Evolutionary conservation across 2,797 vertebrate genomes (phyloP).

Genomic region (Rallus crepitans): DNA sequence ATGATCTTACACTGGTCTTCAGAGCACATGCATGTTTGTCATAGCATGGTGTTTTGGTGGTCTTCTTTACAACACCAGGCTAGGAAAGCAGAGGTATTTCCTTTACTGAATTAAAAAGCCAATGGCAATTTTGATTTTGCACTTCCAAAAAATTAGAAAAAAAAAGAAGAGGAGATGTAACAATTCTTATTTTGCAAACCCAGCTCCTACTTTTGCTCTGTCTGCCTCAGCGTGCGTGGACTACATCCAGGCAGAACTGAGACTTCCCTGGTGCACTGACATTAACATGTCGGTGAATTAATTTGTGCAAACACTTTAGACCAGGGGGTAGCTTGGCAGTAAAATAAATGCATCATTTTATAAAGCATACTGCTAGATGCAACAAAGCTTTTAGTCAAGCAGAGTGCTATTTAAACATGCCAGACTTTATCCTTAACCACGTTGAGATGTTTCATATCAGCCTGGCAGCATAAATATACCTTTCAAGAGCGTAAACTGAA

Average conservation of each 20-base stretch:
- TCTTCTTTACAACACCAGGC: neutral
- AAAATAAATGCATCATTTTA: conserved; percentile 15
- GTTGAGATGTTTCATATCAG: neutral
- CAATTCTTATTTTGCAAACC: neutral
- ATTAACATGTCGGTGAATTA: conserved; percentile 38
- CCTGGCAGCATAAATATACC: conserved; percentile 13
- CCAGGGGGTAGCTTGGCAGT: neutral
- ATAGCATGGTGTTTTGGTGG: neutral
- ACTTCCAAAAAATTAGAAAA: too few relatives aligned
- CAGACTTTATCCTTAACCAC: conserved; percentile 18
- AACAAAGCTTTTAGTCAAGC: conserved; percentile 34
- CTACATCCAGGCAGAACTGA: neutral
- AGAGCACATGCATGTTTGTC: neutral
- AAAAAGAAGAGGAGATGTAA: accelerated
- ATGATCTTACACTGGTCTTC: neutral
- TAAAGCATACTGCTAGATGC: neutral
- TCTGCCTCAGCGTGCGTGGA: neutral
- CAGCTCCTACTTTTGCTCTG: neutral
- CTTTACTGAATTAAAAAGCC: neutral
- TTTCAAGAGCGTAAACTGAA: conserved; percentile 27
- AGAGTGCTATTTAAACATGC: conserved; percentile 18
- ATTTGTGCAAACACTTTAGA: conserved; percentile 31
- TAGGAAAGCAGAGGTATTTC: neutral
- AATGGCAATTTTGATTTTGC: neutral
- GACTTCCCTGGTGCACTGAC: neutral